phyloP scores from a whole-genome alignment of 2,113 vertebrate genomes.

The Haemorhous mexicanus region DNA sequence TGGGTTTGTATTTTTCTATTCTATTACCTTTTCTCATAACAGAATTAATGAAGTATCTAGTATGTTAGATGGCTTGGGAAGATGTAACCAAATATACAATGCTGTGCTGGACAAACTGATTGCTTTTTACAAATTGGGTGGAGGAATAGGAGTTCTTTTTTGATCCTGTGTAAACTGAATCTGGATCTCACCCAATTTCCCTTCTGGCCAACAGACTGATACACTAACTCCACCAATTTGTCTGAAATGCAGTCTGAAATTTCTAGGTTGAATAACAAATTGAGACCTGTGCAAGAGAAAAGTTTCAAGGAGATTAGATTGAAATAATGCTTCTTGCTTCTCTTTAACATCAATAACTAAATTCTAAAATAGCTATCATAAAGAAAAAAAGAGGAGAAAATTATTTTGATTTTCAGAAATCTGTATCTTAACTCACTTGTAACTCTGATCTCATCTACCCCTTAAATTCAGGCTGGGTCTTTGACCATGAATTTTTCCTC shows the following conservation, averaged over 20 bases:
- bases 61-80: background rate
- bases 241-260: background rate
- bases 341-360: background rate
- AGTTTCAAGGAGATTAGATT: background rate
- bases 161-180: background rate
- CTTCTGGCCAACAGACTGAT: background rate
- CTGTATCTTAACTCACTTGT: background rate
- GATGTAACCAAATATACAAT: background rate
- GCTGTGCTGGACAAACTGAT: background rate
- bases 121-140: background rate
- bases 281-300: background rate
- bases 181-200: background rate
- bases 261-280: background rate
- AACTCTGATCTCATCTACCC: background rate
- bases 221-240: background rate
- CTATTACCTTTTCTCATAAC: background rate
- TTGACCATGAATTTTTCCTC: background rate
- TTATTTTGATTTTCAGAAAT: background rate
- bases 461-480: background rate
- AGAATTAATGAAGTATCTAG: background rate
- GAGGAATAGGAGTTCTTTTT: background rate
- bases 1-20: slow-evolving; percentile 40
- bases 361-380: background rate
- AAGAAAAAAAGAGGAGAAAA: background rate
- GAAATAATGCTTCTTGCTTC: background rate